Percentiles rank a stretch among this genome's conserved stretches.
phyloP scores from a whole-genome alignment of 2,113 vertebrate genomes.

The Pantherophis guttatus region DNA sequence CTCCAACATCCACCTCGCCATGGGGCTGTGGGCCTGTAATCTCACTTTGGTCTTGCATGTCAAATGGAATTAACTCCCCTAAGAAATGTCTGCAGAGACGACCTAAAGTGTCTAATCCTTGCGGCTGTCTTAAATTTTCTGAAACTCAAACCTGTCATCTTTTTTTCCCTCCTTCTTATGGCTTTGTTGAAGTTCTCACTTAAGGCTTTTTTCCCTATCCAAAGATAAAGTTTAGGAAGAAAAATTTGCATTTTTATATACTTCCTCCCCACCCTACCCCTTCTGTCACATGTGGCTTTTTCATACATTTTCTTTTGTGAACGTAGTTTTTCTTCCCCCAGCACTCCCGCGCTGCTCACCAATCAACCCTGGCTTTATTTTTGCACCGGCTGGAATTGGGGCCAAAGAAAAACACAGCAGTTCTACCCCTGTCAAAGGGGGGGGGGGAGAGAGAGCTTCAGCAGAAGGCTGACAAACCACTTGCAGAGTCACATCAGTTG shows the following conservation, averaged over 20 bases:
- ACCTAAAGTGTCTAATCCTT: constrained; percentile 96
- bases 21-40: constrained; percentile 95
- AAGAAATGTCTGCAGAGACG: constrained; percentile 98
- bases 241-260: constrained; percentile 78
- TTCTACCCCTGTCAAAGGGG: background rate
- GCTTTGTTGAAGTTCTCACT: constrained; percentile 79
- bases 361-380: constrained; percentile 42
- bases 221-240: constrained; percentile 71
- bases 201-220: constrained; percentile 64
- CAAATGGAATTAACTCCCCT: constrained; percentile 99
- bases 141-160: constrained; percentile 98
- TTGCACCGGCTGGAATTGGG: constrained; percentile 48
- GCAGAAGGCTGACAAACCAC: constrained; percentile 34
- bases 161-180: constrained; percentile 58
- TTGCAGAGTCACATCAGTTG: constrained; percentile 20
- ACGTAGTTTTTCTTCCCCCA: constrained; percentile 23
- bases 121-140: constrained; percentile 91
- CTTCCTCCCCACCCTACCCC: background rate
- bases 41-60: constrained; percentile 99
- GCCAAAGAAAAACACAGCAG: constrained; percentile 47
- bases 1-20: constrained; percentile 97
- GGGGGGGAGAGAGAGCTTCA: constrained; percentile 7
- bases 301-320: constrained; percentile 62
- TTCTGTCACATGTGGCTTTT: constrained; percentile 66
- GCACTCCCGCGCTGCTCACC: background rate